Conservation (phyloP, 1,140 invertebrate species). For the Daktulosphaira vitifoliae region DNA sequence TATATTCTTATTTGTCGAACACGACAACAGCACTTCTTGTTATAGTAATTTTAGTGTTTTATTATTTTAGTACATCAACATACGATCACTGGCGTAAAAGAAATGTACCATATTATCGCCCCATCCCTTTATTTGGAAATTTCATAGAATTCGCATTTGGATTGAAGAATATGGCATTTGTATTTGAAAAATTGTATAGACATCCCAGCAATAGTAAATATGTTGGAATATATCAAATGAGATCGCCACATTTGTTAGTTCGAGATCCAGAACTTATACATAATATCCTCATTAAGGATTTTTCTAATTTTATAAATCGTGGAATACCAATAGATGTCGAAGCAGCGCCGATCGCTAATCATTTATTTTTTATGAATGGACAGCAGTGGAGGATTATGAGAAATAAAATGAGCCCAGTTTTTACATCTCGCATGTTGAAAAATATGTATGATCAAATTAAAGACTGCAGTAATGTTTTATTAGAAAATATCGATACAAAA, state of each 20-base stretch:
- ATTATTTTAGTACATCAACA: neutral
- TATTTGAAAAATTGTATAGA: neutral
- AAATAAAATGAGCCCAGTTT: conserved; percentile 53
- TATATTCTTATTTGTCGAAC: too few species aligned
- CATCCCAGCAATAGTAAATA: neutral
- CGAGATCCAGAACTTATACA: conserved; percentile 46
- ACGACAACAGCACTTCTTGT: too few species aligned
- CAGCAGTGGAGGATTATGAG: conserved; percentile 52
- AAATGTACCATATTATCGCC: conserved; percentile 24
- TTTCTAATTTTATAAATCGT: conserved; percentile 48
- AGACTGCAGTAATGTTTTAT: conserved; percentile 38
- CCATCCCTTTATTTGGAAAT: conserved; percentile 37
- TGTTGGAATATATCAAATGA: conserved; percentile 35
- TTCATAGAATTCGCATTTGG: neutral
- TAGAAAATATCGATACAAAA: conserved; percentile 36
- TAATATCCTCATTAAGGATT: conserved; percentile 48
- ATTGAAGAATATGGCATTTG: neutral
- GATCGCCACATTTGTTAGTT: conserved; percentile 39
- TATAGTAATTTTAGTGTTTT: too few species aligned
- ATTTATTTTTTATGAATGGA: conserved; percentile 48
- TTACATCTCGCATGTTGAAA: conserved; percentile 51
- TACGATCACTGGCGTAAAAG: conserved; percentile 34
- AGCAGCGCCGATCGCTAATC: conserved; percentile 47
- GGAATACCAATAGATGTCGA: conserved; percentile 47
- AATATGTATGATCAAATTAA: conserved; percentile 40